Evolutionary conservation across 2,888 invertebrate genomes (phyloP), one percentile per base, ranked within the genome.

Genomic region (Carcina quercana): DNA sequence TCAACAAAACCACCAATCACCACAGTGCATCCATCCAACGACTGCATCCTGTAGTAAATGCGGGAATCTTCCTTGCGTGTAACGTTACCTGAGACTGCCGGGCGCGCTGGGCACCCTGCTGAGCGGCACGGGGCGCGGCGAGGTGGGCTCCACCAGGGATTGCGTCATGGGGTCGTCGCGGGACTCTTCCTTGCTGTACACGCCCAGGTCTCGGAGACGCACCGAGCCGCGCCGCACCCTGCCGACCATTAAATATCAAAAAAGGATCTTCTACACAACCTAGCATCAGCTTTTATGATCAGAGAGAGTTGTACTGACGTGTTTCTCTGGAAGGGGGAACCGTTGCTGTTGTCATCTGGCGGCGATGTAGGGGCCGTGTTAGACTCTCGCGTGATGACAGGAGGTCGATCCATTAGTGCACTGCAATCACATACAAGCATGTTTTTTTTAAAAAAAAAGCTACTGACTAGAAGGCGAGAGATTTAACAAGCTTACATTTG

Each of bases 91-190:
- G 41, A 92, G 85, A 46, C 91, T 90, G 45, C 91, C 91, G 3
- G 92, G 91, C 25, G 92, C 91, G 65, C 91, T 92, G 41, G 92
- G 92, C 33, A 92, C 72, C 85, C 87, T 52, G 79, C 87, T 50
- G 79, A 82, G 57, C 62, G 88, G 78, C 34, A 58, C 54, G 34
- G 76, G 72, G 2, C 69, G 48, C 20, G 69, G 68, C 2, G 72
- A 56, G 3, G 57, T 37, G 8, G 73, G 63, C 36, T 85, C 78
- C 43, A 85, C 78, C 52, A 86, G 67, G 5, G 86, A 86, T 57
- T 86, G 84, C 26, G 83, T 80, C 72, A 85, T 86, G 43, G 79
- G 68, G 48, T 78, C 74, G n/a, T 54, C 54, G 2, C 43, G 45
- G 37, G 40, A 37, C 14, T 69, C 71, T 1, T 66, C 70, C 5